Evolutionary conservation across 2,113 vertebrate species (phyloP), one percentile per base, ranked within the genome.

Genomic region (Cynocephalus volans): DNA sequence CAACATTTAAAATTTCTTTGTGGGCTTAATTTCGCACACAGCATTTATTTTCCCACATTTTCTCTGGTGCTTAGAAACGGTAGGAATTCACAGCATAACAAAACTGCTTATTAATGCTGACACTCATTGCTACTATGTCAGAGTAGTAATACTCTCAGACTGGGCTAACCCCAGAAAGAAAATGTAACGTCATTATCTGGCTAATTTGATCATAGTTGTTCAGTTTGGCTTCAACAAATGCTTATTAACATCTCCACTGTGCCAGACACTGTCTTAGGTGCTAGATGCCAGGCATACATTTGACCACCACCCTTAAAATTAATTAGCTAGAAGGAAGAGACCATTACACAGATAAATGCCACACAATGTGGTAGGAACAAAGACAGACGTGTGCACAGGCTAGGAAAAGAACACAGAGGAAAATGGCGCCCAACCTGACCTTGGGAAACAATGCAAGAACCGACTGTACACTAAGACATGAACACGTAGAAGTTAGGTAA

Each of bases 1-100:
- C 58, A 67, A 77, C 19, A 76, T 62, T 95, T 65, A 79, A 88
- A 54, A 85, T 80, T 75, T 95, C 54, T 89, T 84, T 80, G n/a
- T 70, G 24, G n/a, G 15, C 81, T 95, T 94, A 80, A 91, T 64
- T 89, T 69, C 67, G 92, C 52, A 87, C 11, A 28, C 11, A 73
- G 4, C 76, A 83, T 69, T 88, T 92, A 89, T 84, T 85, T 73
- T 60, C 36, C 69, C 79, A 93, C 21, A 26, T 52, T 86, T 92
- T 82, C 88, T 77, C 69, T 67, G 21, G 50, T 92, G 56, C 69
- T 83, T 80, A 60, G 45, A 84, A 96, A 96, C 1, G 26, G 31
- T 64, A 45, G 33, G 60, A 70, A 93, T 77, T 81, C 54, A 88
- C 1, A 84, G 70, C 70, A 92, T 10, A 18, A 60, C n/a, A 64